Conservation (phyloP, 2,888 invertebrate genomes). For the Gandaritis pyraliata region DNA sequence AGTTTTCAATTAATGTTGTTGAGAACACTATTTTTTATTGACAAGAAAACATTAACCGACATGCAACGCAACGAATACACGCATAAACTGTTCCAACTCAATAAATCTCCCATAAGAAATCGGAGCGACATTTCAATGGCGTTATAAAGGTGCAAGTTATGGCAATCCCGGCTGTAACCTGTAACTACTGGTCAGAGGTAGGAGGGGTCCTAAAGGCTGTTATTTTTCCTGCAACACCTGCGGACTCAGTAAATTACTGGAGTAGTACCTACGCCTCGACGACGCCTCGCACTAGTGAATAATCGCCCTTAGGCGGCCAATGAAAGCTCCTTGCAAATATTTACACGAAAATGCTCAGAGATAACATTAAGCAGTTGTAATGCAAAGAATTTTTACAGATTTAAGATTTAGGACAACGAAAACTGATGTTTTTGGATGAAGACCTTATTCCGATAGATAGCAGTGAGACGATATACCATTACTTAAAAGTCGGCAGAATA, state of each 20-base stretch:
- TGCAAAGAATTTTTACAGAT: slow-evolving; percentile 6
- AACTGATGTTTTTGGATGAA: too few relatives aligned
- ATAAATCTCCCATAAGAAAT: slow-evolving; percentile 39
- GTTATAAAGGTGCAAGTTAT: slow-evolving; percentile 47
- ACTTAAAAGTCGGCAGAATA: too few relatives aligned
- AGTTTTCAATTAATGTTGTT: too few relatives aligned
- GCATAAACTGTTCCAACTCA: slow-evolving; percentile 15
- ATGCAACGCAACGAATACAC: neutral
- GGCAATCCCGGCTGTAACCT: slow-evolving; percentile 45
- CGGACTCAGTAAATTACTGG: slow-evolving; percentile 54
- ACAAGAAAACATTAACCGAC: neutral
- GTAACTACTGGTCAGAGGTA: slow-evolving; percentile 44
- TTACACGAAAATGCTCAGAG: slow-evolving; percentile 48
- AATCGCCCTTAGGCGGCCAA: slow-evolving; percentile 48
- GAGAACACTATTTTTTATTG: neutral
- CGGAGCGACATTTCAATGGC: slow-evolving; percentile 44
- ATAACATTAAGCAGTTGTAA: slow-evolving; percentile 36
- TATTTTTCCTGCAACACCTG: slow-evolving; percentile 64
- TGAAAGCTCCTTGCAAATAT: slow-evolving; percentile 53
- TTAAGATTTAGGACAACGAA: neutral
- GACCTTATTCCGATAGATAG: too few relatives aligned
- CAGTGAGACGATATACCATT: too few relatives aligned
- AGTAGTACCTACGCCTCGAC: slow-evolving; percentile 42
- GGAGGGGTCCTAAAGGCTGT: slow-evolving; percentile 43
- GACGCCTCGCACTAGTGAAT: slow-evolving; percentile 43